Conservation (phyloP, 2,113 vertebrate genomes). For the Plectropomus leopardus region DNA sequence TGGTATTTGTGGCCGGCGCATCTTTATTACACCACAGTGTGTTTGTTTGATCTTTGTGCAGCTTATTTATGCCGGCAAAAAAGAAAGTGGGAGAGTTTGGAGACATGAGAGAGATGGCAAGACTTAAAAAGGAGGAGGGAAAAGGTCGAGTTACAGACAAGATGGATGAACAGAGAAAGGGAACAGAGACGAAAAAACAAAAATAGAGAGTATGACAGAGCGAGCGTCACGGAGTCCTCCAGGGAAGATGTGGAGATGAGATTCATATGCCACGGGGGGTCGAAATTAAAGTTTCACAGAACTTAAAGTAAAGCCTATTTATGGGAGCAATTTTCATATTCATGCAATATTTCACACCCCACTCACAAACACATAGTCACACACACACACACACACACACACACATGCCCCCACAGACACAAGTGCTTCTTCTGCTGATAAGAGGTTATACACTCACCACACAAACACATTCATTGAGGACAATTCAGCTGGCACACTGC, state of each 20-base stretch:
- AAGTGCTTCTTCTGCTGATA: conserved; percentile 42
- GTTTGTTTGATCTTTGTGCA: conserved; percentile 28
- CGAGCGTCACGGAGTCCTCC: conserved; percentile 43
- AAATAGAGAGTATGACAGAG: conserved; percentile 44
- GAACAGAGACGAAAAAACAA: conserved; percentile 30
- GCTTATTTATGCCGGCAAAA: conserved; percentile 8
- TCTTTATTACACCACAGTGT: conserved; percentile 3
- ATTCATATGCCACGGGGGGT: conserved; percentile 51
- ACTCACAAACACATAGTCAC: conserved; percentile 20
- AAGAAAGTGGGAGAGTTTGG: background rate
- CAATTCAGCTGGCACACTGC: conserved; percentile 41
- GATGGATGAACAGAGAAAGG: conserved; percentile 29
- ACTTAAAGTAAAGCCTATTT: conserved; percentile 76
- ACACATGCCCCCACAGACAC: conserved; percentile 39
- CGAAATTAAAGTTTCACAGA: conserved; percentile 72
- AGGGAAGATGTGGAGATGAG: conserved; percentile 62
- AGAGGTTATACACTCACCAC: conserved; percentile 19
- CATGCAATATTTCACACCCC: conserved; percentile 67
- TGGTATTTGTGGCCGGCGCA: background rate
- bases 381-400: conserved; percentile 26
- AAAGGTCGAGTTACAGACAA: conserved; percentile 33
- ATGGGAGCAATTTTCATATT: conserved; percentile 76
- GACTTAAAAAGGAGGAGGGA: conserved; percentile 9
- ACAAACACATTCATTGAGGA: conserved; percentile 33
- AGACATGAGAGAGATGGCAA: conserved; percentile 25